phyloP scores from a whole-genome alignment of 2,888 invertebrate species.

The Coremacera marginata region DNA sequence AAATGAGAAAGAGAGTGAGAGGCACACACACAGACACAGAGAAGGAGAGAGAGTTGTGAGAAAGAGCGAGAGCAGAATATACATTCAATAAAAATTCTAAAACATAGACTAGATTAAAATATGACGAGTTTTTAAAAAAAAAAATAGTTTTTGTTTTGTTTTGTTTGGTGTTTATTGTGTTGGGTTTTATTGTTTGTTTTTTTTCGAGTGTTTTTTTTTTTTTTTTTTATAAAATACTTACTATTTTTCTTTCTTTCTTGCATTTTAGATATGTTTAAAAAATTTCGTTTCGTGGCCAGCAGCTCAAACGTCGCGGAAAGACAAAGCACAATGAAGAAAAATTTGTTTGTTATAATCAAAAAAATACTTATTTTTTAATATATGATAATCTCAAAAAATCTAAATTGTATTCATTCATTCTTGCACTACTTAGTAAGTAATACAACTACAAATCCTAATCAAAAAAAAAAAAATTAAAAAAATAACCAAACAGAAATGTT shows the following conservation, averaged over 20 bases:
- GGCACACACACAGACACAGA: neutral
- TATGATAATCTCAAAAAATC: constrained; percentile 3
- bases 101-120: constrained; percentile 13
- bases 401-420: constrained; percentile 20
- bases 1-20: constrained; percentile 10
- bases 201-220: constrained; percentile 39
- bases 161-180: constrained; percentile 12
- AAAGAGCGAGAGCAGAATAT: constrained; percentile 24
- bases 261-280: constrained; percentile 65
- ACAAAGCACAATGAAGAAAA: constrained; percentile 70
- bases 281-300: constrained; percentile 68
- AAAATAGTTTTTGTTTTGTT: constrained; percentile 40
- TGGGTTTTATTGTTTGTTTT: constrained; percentile 5
- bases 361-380: constrained; percentile 35
- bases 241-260: constrained; percentile 62
- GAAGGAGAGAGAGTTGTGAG: constrained; percentile 3
- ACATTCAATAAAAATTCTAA: constrained; percentile 34
- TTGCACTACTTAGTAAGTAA: neutral
- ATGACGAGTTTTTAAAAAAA: constrained; percentile 42
- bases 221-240: constrained; percentile 62
- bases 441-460: neutral
- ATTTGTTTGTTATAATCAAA: constrained; percentile 53
- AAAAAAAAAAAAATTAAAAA: neutral
- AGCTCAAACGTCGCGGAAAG: constrained; percentile 71
- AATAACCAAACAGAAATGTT: neutral